Evolutionary conservation across 2,888 invertebrate species (phyloP), one percentile per base, ranked within the genome.

Genomic region (Gonocerus acuteangulatus): DNA sequence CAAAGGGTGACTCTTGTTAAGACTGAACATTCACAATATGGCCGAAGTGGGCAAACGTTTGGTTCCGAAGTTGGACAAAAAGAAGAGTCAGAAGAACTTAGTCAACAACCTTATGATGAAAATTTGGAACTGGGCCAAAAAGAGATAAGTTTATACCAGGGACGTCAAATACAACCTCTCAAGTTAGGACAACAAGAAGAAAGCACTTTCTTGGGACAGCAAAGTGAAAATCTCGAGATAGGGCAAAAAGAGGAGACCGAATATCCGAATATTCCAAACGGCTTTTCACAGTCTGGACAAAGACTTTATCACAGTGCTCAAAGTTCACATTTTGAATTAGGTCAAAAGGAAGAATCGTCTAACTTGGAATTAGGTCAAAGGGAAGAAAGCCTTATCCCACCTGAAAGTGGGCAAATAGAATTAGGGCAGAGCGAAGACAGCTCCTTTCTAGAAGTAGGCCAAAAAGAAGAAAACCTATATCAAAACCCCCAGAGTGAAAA

Each of bases 11-110:
- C 27, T 6, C 4, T 27, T 27, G 9, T 27, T 27, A 4, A 9
- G 9, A 27, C 27, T 6, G 27, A 27, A 27, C 27, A 27, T 27
- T 27, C 27, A 4, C 4, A 4, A 27, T 27, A 6, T 27, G 27
- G 27, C 9, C 27, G 27, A 9, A 27, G 48, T 16, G 16, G 18
- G 19, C 18, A 34, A 16, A 19, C n/a, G 3, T 39, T n/a, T 11
- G 36, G 23, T 2, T 13, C 13, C 6, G 54, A 54, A 42, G 22
- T 18, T 54, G 42, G 44, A 44, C 54, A 42, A 16, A 18, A 44
- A 42, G 54, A 23, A 54, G 44, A 54, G 15, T 36, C 63, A 67
- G 70, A 74, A 69, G 71, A 73, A 48, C 13, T 62, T 1, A 59
- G 49, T n/a, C 61, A 65, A 16, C 48, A 65, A 56, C 36, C 15